Percentiles rank a stretch among this genome's conserved stretches.
These are phyloP conservation scores for Tychaedon coryphoeus DNA, from an alignment of 2,113 vertebrate species.

Conservation along the genomic window DNA sequence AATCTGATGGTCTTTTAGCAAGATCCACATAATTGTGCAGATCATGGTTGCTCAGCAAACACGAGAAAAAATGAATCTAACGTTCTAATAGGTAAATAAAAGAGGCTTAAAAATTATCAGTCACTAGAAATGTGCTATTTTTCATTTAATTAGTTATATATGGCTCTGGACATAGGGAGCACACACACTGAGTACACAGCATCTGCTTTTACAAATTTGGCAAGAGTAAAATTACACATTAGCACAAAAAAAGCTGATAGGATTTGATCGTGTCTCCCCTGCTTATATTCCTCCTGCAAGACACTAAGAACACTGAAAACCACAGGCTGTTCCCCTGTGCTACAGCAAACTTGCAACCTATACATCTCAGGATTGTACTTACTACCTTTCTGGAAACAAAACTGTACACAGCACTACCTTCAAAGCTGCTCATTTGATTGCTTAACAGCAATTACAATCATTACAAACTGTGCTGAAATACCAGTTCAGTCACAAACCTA, in stretches of 20 bases:
- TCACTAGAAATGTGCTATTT: not conserved
- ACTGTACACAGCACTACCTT: not conserved
- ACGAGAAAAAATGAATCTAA: not conserved
- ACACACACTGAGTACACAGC: not conserved
- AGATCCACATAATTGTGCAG: not conserved
- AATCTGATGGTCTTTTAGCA: not conserved
- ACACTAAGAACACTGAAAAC: not conserved
- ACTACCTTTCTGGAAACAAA: not conserved
- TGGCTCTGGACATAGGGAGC: not conserved
- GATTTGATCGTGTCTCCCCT: not conserved
- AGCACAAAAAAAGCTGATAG: not conserved
- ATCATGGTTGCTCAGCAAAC: not conserved
- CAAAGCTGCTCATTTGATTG: not conserved
- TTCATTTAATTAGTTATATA: not conserved
- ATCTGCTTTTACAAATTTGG: not conserved
- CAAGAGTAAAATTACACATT: not conserved
- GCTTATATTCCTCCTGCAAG: not conserved
- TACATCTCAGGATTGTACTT: not conserved
- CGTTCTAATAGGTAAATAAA: not conserved
- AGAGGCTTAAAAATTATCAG: not conserved
- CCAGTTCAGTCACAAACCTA: not conserved
- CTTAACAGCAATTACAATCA: not conserved
- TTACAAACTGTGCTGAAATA: not conserved
- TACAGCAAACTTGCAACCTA: not conserved
- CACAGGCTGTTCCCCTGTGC: not conserved